Base-by-base conservation (phyloP, 2,113 vertebrate genomes). In the Chunga burmeisteri region DNA sequence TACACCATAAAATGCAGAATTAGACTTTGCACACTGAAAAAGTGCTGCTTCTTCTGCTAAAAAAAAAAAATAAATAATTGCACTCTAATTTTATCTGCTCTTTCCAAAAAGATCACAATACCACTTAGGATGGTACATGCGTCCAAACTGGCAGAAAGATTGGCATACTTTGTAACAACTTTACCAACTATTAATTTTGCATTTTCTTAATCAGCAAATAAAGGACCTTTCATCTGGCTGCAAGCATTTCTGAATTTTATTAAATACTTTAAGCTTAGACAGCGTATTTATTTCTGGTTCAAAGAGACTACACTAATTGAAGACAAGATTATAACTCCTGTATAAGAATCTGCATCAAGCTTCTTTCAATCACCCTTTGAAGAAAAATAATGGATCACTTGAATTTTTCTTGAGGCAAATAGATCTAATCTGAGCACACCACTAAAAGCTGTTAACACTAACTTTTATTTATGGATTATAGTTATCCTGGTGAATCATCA, bases 191-290 rank as follows among this genome's bases (percentile, higher is more conserved):
- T 58, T 94, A 56, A 58, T 79, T 94, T 81, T 14, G 7, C 40
- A 73, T 66, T 93, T 94, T 88, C 71, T 85, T 92, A 86, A 91
- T 87, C 93, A 94, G 94, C 77, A 95, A 92, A 52, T 71, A 88
- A 74, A 90, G 36, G 21, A 71, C 75, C 92, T 97, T 91, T 96
- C 93, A 98, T 95, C 94, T 96, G 36, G 47, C 81, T 93, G 56
- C 66, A 95, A 74, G 49, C 62, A 74, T 80, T 90, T 83, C 73
- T 90, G 21, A 82, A 83, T 90, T 77, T 61, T 84, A 93, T 94
- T 66, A 94, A 95, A 93, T 97, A 89, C 55, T 68, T 88, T 13
- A 80, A 68, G 72, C 92, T 95, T 93, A 88, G 52, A 86, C 84
- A 95, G 95, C 79, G 3, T 65, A 77, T 94, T 95, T 89, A 92